Percentiles rank a stretch among this genome's conserved stretches.
Evolutionary conservation across 2,113 vertebrate species (phyloP).

Genomic region (Chamaetylas fuelleborni): DNA sequence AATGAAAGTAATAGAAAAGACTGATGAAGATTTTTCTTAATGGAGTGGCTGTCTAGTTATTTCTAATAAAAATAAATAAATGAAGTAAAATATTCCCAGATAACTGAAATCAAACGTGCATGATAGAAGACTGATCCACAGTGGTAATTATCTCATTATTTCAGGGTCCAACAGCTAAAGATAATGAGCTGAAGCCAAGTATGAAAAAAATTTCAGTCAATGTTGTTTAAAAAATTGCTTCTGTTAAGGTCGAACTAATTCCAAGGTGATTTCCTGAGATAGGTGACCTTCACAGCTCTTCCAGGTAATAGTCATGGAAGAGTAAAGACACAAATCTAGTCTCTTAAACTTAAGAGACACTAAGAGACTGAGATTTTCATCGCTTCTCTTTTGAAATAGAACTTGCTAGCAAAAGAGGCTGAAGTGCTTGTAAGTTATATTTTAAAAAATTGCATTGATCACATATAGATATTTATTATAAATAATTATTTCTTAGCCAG

Average conservation of each 20-base stretch:
- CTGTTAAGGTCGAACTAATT: background rate
- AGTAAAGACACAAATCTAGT: background rate
- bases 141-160: background rate
- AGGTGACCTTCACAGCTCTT: background rate
- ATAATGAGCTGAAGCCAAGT: background rate
- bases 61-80: constrained; percentile 31
- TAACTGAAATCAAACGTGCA: background rate
- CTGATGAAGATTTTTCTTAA: background rate
- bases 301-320: background rate
- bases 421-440: background rate
- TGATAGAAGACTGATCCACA: background rate
- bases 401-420: background rate
- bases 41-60: background rate
- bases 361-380: background rate
- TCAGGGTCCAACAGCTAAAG: background rate
- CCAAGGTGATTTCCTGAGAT: background rate
- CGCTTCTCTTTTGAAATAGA: background rate
- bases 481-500: background rate
- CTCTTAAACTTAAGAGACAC: background rate
- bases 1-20: background rate
- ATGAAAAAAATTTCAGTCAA: background rate
- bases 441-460: background rate
- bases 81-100: background rate
- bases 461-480: background rate
- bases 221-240: background rate